Evolutionary conservation across 2,797 vertebrate genomes (phyloP), one percentile per base, ranked within the genome.

Genomic region (Artibeus jamaicensis): DNA sequence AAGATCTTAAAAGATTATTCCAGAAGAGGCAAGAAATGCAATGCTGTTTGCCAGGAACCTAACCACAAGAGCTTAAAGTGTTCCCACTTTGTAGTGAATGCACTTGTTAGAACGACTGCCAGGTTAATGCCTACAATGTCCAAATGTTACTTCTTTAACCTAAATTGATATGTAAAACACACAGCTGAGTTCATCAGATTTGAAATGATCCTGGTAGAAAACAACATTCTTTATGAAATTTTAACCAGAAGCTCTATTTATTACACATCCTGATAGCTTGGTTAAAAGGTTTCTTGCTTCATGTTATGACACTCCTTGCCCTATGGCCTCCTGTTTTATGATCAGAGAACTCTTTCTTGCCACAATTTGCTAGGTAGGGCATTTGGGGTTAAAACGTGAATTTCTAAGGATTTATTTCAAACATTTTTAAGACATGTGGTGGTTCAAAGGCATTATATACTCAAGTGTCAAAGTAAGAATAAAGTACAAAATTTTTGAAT

Each of bases 161-260:
- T 93, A 94, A 84, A 32, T n/a, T 94, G 46, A 71, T 59, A 79
- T 90, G 81, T n/a, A 59, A 89, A 92, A 57, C 22, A 24, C 34
- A 44, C 37, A 87, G 19, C 26, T 87, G 78, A 95, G 74, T 86
- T 84, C 42, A 42, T 93, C 34, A 74, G 46, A 74, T 76, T 95
- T 78, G 65, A 88, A 91, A 67, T 42, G 32, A 70, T 92, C 15
- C 79, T 89, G 34, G 59, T 57, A 24, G 44, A 70, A 29, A 39
- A 48, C 12, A 77, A 62, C 44, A 88, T 76, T 93, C 39, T 70
- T 71, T 53, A 78, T 93, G 74, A 70, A 86, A 92, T 73, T 93
- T 94, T 76, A 85, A 95, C 67, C 26, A 32, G 89, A 48, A 87
- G 84, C 5, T 96, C 89, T 62, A 57, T 96, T 94, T 85, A 94